These are phyloP conservation scores for Oxytorus armatus DNA, from an alignment of 2,888 invertebrate species.

Conservation along the genomic window DNA sequence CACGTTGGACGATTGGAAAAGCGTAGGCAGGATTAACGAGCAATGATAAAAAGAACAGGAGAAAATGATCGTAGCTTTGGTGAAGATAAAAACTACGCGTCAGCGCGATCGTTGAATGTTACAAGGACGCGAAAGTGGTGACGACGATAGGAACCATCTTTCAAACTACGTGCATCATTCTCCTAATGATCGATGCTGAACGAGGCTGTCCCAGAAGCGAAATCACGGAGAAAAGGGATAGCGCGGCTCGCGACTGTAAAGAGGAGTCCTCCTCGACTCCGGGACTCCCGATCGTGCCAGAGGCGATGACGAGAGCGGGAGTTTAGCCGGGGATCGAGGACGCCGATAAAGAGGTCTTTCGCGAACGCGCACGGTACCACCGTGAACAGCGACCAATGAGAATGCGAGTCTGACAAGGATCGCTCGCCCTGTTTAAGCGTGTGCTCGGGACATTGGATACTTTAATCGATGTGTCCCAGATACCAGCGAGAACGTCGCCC, in stretches of 20 bases:
- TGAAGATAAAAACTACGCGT: background rate
- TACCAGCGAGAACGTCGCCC: slow-evolving; percentile 65
- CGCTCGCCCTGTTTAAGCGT: slow-evolving; percentile 81
- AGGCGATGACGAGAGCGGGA: slow-evolving; percentile 42
- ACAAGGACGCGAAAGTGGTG: background rate
- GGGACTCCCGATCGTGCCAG: background rate
- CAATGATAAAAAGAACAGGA: slow-evolving; percentile 38
- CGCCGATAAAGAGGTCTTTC: slow-evolving; percentile 19
- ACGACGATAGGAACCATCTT: background rate
- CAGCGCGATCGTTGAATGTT: background rate
- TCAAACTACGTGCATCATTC: slow-evolving; percentile 4
- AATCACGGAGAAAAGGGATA: background rate
- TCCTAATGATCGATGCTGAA: slow-evolving; percentile 2
- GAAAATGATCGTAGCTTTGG: too few species aligned
- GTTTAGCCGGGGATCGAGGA: slow-evolving; percentile 31
- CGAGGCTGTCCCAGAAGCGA: background rate
- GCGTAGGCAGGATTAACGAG: slow-evolving; percentile 53
- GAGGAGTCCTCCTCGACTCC: slow-evolving; percentile 43
- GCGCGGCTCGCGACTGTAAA: background rate
- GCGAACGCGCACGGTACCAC: slow-evolving; percentile 12
- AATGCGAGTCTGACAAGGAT: slow-evolving; percentile 82
- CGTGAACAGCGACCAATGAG: slow-evolving; percentile 55
- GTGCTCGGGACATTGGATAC: slow-evolving; percentile 25
- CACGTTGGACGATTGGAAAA: slow-evolving; percentile 41
- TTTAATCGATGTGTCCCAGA: slow-evolving; percentile 38